Conservation (phyloP, 2,797 vertebrate genomes). For the Sciurus vulgaris region DNA sequence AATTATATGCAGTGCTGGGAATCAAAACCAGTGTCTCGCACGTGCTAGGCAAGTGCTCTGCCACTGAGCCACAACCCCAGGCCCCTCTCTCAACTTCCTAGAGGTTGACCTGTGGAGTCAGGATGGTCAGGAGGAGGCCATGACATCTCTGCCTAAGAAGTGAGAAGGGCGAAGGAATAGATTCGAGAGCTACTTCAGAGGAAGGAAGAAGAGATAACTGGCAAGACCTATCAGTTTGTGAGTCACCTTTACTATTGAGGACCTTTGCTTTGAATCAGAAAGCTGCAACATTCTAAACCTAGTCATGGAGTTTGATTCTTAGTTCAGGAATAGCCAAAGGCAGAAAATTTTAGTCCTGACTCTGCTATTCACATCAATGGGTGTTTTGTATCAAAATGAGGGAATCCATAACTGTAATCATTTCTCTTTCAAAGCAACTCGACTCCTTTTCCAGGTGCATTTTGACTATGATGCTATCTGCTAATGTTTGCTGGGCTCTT, state of each 20-base stretch:
- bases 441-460: not conserved
- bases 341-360: not conserved
- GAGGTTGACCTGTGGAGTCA: not conserved
- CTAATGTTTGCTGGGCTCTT: not conserved
- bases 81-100: not conserved
- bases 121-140: not conserved
- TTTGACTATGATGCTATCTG: not conserved
- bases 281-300: not conserved
- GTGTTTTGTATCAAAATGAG: slow-evolving; percentile 37
- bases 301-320: not conserved
- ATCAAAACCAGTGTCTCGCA: too few species aligned
- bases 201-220: not conserved
- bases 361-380: not conserved
- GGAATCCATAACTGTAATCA: not conserved
- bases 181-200: slow-evolving; percentile 9
- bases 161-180: not conserved
- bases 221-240: not conserved
- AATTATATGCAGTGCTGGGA: too few species aligned
- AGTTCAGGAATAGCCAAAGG: not conserved
- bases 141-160: not conserved
- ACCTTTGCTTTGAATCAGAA: slow-evolving; percentile 31
- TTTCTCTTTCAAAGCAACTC: not conserved
- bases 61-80: too few species aligned
- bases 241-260: not conserved
- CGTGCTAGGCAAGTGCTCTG: too few species aligned